Conservation (phyloP, 2,797 vertebrate species). For the Crocodylus rhombifer region DNA sequence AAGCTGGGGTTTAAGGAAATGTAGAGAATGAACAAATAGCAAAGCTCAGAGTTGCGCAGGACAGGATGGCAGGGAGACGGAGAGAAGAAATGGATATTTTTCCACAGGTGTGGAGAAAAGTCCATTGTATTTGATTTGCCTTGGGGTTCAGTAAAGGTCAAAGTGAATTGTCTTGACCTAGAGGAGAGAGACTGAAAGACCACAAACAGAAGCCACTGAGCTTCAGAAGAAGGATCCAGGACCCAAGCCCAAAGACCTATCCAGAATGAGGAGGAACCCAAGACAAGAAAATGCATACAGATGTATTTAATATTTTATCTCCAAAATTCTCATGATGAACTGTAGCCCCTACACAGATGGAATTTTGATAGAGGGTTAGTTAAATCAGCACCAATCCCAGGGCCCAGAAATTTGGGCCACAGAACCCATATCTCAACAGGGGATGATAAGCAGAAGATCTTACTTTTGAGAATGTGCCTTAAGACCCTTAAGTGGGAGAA, state of each 20-base stretch:
- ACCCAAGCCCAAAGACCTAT: background rate
- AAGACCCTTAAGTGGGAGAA: too few species aligned
- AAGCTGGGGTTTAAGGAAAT: background rate
- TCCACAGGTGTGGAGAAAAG: background rate
- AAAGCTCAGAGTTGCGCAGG: background rate
- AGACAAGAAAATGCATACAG: background rate
- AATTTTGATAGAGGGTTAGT: too few species aligned
- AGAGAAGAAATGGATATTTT: rapidly evolving
- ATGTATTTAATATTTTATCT: too few species aligned
- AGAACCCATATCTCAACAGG: too few species aligned
- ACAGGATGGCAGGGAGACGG: background rate
- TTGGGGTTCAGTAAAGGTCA: background rate
- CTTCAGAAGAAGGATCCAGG: background rate
- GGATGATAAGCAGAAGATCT: too few species aligned
- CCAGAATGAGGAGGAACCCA: background rate
- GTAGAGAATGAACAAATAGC: background rate
- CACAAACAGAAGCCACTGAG: background rate
- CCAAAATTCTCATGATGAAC: too few species aligned
- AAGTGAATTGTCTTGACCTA: background rate
- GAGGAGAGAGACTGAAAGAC: background rate
- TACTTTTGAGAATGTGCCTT: too few species aligned
- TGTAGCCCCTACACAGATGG: too few species aligned
- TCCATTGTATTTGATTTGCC: background rate
- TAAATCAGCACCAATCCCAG: too few species aligned
- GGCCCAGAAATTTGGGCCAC: too few species aligned